Conservation (phyloP, 2,888 invertebrate genomes). For the Parnassius glacialis region DNA sequence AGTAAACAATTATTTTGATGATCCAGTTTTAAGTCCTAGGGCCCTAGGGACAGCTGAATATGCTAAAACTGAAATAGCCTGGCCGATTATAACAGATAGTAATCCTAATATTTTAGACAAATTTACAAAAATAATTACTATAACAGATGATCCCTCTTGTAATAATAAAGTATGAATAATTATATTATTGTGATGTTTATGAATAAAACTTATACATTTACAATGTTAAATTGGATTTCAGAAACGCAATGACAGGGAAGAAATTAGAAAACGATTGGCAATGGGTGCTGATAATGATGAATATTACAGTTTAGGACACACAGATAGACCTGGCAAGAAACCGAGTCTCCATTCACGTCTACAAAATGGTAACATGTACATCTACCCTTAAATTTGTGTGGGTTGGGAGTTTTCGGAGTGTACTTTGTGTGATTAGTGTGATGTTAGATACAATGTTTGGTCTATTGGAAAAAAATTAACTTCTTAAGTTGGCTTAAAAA, state of each 20-base stretch:
- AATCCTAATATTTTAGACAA: constrained; percentile 72
- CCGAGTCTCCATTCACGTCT: constrained; percentile 93
- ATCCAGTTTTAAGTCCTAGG: constrained; percentile 77
- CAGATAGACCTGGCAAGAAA: constrained; percentile 88
- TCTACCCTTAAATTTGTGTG: too few relatives aligned
- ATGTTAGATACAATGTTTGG: too few relatives aligned
- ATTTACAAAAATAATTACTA: constrained; percentile 70
- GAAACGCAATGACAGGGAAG: constrained; percentile 95
- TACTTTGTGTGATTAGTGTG: too few relatives aligned
- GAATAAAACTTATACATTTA: background rate
- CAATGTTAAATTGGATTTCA: constrained; percentile 52
- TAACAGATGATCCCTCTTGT: constrained; percentile 46
- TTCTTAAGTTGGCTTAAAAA: too few relatives aligned
- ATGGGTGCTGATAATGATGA: constrained; percentile 91
- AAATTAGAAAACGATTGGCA: constrained; percentile 92
- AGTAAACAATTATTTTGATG: constrained; percentile 54
- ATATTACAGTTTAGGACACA: constrained; percentile 81
- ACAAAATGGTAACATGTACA: constrained; percentile 84
- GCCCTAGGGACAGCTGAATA: constrained; percentile 72
- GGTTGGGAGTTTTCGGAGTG: too few relatives aligned
- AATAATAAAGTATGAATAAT: constrained; percentile 50
- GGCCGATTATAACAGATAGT: constrained; percentile 76
- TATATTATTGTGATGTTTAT: constrained; percentile 4
- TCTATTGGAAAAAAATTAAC: too few relatives aligned
- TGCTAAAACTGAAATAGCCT: constrained; percentile 75